Conservation (phyloP, 2,113 vertebrate species). For the Puntigrus tetrazona region DNA sequence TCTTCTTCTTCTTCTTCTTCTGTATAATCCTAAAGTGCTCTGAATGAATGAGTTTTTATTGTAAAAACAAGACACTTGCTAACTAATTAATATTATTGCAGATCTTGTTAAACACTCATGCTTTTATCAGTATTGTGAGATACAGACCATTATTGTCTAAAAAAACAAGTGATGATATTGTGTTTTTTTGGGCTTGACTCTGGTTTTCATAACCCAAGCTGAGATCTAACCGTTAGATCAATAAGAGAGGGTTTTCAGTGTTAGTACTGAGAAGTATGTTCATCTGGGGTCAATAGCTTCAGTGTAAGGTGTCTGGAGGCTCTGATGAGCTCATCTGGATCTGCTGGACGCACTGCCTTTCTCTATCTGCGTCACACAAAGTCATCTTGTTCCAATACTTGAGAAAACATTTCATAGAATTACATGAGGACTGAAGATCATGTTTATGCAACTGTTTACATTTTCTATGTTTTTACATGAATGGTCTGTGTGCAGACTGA, state of each 20-base stretch:
- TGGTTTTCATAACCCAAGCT: too few relatives aligned
- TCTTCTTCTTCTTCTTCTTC: background rate
- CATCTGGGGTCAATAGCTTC: background rate
- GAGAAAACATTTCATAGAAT: background rate
- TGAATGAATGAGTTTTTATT: background rate
- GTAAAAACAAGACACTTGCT: too few relatives aligned
- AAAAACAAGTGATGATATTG: background rate
- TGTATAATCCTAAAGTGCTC: background rate
- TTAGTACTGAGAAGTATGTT: background rate
- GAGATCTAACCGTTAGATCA: too few relatives aligned
- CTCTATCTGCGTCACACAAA: too few relatives aligned
- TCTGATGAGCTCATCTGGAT: background rate
- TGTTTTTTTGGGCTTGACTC: background rate
- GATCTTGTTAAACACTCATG: background rate
- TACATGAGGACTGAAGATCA: background rate
- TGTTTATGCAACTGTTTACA: conserved; percentile 1
- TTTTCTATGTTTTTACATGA: background rate
- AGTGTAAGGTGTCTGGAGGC: background rate
- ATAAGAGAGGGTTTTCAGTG: too few relatives aligned
- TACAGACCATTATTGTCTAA: background rate
- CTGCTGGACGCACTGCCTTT: too few relatives aligned
- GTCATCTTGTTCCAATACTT: background rate
- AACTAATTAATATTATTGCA: background rate
- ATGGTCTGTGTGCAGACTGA: background rate
- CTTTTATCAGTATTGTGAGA: background rate